phyloP scores from a whole-genome alignment of 2,113 vertebrate species.

The Jacana jacana region DNA sequence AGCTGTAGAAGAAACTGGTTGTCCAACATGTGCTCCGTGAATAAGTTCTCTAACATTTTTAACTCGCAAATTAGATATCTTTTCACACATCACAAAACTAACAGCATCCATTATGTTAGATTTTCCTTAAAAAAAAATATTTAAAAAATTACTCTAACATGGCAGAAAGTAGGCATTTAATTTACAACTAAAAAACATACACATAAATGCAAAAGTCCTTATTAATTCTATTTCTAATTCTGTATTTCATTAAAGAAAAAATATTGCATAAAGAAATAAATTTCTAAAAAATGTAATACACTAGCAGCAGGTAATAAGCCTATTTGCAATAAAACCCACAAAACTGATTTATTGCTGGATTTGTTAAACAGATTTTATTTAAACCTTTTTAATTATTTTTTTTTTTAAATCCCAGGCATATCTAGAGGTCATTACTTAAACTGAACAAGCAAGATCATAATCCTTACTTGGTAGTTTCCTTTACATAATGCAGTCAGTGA shows the following conservation, averaged over 20 bases:
- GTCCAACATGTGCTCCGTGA: slow-evolving; percentile 89
- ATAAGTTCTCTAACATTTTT: slow-evolving; percentile 85
- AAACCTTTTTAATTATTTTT: no score
- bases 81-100: slow-evolving; percentile 91
- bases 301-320: not conserved
- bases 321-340: not conserved
- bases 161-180: not conserved
- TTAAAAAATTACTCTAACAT: not conserved
- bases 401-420: not conserved
- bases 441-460: not conserved
- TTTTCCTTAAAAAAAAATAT: slow-evolving; percentile 77
- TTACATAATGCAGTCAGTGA: not conserved
- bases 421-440: not conserved
- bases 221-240: not conserved
- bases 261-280: not conserved
- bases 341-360: not conserved
- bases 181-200: not conserved
- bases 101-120: slow-evolving; percentile 97
- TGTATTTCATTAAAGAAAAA: not conserved
- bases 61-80: slow-evolving; percentile 80
- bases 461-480: not conserved
- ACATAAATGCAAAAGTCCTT: not conserved
- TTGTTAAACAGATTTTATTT: not conserved
- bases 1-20: slow-evolving; percentile 78
- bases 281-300: not conserved